phyloP scores from a whole-genome alignment of 2,113 vertebrate species.

The Parus major region DNA sequence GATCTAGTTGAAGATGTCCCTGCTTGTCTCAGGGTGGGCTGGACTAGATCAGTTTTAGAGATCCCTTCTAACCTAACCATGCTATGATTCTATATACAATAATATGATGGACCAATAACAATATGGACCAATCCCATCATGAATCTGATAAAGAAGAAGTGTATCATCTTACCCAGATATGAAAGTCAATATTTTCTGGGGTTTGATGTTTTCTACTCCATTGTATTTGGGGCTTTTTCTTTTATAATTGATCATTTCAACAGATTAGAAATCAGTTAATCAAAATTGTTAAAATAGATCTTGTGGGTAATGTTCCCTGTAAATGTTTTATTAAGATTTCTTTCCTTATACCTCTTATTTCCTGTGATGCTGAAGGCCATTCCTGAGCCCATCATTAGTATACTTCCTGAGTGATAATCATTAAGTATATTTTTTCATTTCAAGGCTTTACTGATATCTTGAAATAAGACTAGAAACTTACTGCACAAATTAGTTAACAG shows the following conservation, averaged over 20 bases:
- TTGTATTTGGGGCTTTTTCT: neutral
- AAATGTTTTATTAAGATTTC: neutral
- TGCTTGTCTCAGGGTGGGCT: accelerated
- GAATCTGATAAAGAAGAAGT: neutral
- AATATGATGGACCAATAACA: neutral
- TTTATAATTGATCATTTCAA: neutral
- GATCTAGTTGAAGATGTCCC: neutral
- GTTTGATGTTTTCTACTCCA: neutral
- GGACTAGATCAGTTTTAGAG: neutral
- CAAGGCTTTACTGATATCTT: neutral
- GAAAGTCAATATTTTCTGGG: neutral
- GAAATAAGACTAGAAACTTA: neutral
- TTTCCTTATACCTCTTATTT: neutral
- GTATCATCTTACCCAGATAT: neutral
- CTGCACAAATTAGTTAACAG: neutral
- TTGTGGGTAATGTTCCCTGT: neutral
- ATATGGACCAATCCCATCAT: neutral
- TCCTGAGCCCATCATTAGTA: neutral
- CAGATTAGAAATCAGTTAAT: neutral
- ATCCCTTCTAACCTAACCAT: neutral
- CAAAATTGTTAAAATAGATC: neutral
- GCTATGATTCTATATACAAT: neutral
- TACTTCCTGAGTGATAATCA: neutral
- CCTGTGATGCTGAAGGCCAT: neutral
- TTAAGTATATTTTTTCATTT: neutral